Percentiles rank a stretch among this genome's conserved stretches.
Conservation (phyloP, 2,888 invertebrate species). For the Acrocyrtus sp. region DNA sequence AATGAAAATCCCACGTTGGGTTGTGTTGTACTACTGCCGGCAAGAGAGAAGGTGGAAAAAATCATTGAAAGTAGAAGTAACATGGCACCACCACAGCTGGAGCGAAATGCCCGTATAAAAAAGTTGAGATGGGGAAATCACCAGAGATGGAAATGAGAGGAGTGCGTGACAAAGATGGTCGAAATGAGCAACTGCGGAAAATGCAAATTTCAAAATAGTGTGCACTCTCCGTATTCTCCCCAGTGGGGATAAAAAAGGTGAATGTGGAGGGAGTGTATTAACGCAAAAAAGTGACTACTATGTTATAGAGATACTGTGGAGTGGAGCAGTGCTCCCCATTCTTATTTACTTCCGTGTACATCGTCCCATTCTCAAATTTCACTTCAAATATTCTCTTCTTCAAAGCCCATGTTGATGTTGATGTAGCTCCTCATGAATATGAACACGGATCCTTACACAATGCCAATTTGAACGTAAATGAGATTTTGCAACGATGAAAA, state of each 20-base stretch:
- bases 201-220: conserved; percentile 36
- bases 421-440: neutral
- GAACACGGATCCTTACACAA: neutral
- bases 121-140: neutral
- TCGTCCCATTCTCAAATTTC: neutral
- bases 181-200: conserved; percentile 29
- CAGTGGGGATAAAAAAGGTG: conserved; percentile 1
- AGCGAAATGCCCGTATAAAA: too few relatives aligned
- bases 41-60: too few relatives aligned
- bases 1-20: too few relatives aligned
- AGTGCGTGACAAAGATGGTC: conserved; percentile 29
- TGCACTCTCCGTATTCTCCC: too few relatives aligned
- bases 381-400: neutral
- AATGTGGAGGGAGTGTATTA: neutral
- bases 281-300: neutral
- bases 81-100: too few relatives aligned
- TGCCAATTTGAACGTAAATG: neutral
- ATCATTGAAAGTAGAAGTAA: too few relatives aligned
- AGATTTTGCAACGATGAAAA: conserved; percentile 17
- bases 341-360: neutral
- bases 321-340: neutral
- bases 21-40: conserved; percentile 18
- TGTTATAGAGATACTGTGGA: neutral
- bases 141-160: conserved; percentile 7
- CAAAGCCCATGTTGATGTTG: neutral